A percentile compares a stretch with the other conserved stretches of the same genome.
Evolutionary conservation across 2,888 invertebrate genomes (phyloP).

Genomic region (Trypoxylon attenuatum): DNA sequence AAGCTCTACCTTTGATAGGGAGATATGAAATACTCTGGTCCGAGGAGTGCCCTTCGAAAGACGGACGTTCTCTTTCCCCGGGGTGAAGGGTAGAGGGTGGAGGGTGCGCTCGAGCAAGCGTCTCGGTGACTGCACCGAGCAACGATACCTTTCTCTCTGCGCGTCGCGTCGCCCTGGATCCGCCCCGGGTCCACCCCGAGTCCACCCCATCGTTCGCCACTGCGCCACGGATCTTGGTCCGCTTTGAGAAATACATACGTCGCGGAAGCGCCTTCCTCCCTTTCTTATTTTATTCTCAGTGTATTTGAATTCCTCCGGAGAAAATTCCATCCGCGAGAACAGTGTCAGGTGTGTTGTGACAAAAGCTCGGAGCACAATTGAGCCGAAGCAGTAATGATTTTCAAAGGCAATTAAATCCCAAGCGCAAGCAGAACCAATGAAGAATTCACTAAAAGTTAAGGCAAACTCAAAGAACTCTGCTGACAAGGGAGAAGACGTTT

Average conservation of each 20-base stretch:
- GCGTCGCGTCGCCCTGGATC: conserved; percentile 16
- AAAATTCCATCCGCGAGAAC: too few relatives aligned
- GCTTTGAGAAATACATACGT: conserved; percentile 34
- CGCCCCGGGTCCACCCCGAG: conserved; percentile 16
- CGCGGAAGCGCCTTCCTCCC: conserved; percentile 28
- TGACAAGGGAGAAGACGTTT: background rate
- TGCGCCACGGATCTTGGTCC: background rate
- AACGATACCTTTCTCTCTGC: conserved; percentile 25
- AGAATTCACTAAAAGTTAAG: too few relatives aligned
- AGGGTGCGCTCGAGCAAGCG: conserved; percentile 49
- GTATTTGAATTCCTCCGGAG: background rate
- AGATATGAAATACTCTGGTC: conserved; percentile 66
- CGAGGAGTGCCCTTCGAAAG: conserved; percentile 54
- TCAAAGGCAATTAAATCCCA: too few relatives aligned
- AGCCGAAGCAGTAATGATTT: too few relatives aligned
- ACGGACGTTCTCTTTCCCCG: conserved; percentile 20
- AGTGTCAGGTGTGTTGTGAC: too few relatives aligned
- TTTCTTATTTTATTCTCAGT: background rate
- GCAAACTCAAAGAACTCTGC: too few relatives aligned
- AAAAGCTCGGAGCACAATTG: too few relatives aligned
- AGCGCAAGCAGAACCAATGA: too few relatives aligned
- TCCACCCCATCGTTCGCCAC: too few relatives aligned
- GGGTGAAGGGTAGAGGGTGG: too few relatives aligned
- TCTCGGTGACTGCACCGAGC: conserved; percentile 41
- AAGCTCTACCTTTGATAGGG: conserved; percentile 67